Evolutionary conservation across 2,797 vertebrate genomes (phyloP).

Genomic region (Moxostoma hubbsi): DNA sequence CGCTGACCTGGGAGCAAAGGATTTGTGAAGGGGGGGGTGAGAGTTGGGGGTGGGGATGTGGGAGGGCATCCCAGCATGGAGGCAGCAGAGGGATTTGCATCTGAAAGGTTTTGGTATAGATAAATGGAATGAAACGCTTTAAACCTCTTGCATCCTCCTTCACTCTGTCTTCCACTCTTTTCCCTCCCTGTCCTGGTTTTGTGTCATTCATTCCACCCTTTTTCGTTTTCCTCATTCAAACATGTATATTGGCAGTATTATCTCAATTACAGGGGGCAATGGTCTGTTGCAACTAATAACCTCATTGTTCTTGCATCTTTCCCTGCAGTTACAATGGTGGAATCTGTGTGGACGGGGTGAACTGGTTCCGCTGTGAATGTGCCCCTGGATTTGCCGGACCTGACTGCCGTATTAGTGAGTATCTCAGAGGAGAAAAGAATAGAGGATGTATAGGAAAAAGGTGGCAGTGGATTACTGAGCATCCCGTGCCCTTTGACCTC

Average conservation of each 20-base stretch:
- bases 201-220: slow-evolving; percentile 14
- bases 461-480: slow-evolving; percentile 54
- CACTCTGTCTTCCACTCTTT: slow-evolving; percentile 7
- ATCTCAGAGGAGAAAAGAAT: slow-evolving; percentile 27
- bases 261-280: slow-evolving; percentile 12
- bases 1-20: slow-evolving; percentile 68
- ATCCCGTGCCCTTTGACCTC: slow-evolving; percentile 60
- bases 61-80: slow-evolving; percentile 68
- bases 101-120: slow-evolving; percentile 78
- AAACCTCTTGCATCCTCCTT: slow-evolving; percentile 57
- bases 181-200: neutral
- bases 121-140: slow-evolving; percentile 75
- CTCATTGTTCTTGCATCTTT: neutral
- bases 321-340: slow-evolving; percentile 91
- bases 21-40: slow-evolving; percentile 50
- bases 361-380: slow-evolving; percentile 99
- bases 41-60: slow-evolving; percentile 62
- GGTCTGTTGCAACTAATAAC: neutral
- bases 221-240: slow-evolving; percentile 35
- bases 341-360: slow-evolving; percentile 94
- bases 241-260: slow-evolving; percentile 9
- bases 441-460: slow-evolving; percentile 18
- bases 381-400: slow-evolving; percentile 95
- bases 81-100: slow-evolving; percentile 75
- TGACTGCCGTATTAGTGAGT: slow-evolving; percentile 98